Base-by-base conservation (phyloP, 2,113 vertebrate species). In the Clarias gariepinus region DNA sequence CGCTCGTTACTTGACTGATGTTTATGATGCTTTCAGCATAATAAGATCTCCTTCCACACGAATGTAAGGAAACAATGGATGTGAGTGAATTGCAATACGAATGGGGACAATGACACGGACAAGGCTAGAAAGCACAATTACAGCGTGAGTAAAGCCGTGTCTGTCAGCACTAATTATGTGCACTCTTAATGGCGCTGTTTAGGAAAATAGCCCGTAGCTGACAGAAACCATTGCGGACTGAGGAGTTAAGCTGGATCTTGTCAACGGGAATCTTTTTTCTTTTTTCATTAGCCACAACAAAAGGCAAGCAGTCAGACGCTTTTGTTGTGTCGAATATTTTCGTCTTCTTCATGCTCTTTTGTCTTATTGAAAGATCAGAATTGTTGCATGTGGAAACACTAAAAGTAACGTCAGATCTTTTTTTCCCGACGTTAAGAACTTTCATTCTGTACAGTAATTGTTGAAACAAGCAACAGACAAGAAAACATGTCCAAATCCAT, bases 131-230 rank as follows among this genome's bases (percentile, higher is more conserved):
- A 90, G 88, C 89, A 85, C 82, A 88, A 90, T 88, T 85, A 87
- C 77, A 87, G 79, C 66, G 83, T 83, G 89, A 87, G 88, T 81
- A 90, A 87, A 69, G 64, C 87, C 58, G 79, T 87, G 89, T 90
- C 89, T 91, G 90, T 90, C 89, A 90, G 86, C 85, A 76, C 87
- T 92, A 91, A 91, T 88, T 82, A 91, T 90, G 64, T 85, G 76
- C 73, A 86, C 88, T 87, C 85, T 88, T 89, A 86, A 90, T 88
- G 86, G 77, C 84, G 79, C 81, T 86, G 81, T 88, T 92, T 86
- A 88, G 76, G 86, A 87, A 92, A 89, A 87, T 80, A 81, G 82
- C 78, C 85, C 80, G 85, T 85, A 87, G 87, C 89, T 85, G 87
- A 89, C 86, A 86, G 77, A 76, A 86, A 80, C 79, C 83, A 83